These are phyloP conservation scores for Scophthalmus maximus DNA, from an alignment of 2,113 vertebrate genomes.

Conservation along the genomic window DNA sequence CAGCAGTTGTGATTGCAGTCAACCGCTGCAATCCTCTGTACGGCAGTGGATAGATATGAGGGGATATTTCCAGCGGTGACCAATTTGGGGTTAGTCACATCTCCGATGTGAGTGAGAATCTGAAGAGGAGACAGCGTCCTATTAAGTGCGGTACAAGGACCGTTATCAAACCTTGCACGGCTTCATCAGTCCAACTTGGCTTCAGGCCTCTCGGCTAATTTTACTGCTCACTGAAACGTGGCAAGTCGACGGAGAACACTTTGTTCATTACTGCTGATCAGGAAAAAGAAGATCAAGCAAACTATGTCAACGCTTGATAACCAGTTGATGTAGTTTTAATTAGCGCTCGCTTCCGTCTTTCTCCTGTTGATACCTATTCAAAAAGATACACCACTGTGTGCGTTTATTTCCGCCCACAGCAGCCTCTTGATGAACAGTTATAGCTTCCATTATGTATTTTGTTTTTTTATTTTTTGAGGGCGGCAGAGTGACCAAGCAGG, in stretches of 20 bases:
- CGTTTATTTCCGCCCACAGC: constrained; percentile 59
- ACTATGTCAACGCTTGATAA: constrained; percentile 76
- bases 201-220: constrained; percentile 68
- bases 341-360: constrained; percentile 53
- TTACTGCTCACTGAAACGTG: constrained; percentile 73
- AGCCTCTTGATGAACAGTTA: constrained; percentile 60
- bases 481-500: constrained; percentile 42
- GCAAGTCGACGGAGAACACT: constrained; percentile 62
- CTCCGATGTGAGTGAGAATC: constrained; percentile 50
- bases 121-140: constrained; percentile 48
- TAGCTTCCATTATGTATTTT: constrained; percentile 60
- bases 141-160: constrained; percentile 67
- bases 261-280: constrained; percentile 77
- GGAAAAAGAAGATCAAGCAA: constrained; percentile 72
- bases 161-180: constrained; percentile 64
- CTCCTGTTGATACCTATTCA: constrained; percentile 53
- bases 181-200: constrained; percentile 63
- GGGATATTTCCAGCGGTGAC: constrained; percentile 50
- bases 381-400: constrained; percentile 38
- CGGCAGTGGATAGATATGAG: constrained; percentile 8
- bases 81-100: constrained; percentile 54
- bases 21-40: constrained; percentile 21
- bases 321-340: constrained; percentile 78
- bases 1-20: constrained; percentile 24
- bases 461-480: constrained; percentile 50